Percentiles rank a stretch among this genome's conserved stretches.
These are phyloP conservation scores for Columba janthina DNA, from an alignment of 2,113 vertebrate species.

Conservation along the genomic window DNA sequence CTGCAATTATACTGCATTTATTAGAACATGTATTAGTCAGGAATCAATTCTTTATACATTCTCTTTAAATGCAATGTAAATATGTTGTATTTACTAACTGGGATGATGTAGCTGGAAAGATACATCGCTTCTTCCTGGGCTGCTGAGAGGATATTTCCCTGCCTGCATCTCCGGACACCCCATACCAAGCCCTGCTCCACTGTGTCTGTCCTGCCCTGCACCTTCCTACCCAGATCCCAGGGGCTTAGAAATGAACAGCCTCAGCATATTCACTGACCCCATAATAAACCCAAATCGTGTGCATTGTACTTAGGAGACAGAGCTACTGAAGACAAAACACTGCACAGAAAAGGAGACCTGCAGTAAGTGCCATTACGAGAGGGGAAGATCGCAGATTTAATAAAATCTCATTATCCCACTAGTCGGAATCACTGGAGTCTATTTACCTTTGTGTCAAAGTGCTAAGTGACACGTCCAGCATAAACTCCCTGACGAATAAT, in stretches of 20 bases:
- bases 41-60: not conserved
- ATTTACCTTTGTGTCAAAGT: slow-evolving; percentile 20
- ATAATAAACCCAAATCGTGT: not conserved
- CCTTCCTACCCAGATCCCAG: not conserved
- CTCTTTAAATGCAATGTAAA: not conserved
- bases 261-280: not conserved
- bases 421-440: not conserved
- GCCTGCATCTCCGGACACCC: not conserved
- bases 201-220: not conserved
- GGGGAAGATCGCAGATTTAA: not conserved
- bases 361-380: not conserved
- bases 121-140: not conserved
- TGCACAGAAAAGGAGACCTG: not conserved
- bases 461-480: not conserved
- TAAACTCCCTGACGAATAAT: not conserved
- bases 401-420: not conserved
- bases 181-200: not conserved
- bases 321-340: not conserved
- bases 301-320: not conserved
- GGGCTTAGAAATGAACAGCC: not conserved
- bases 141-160: not conserved
- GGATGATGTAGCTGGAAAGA: not conserved
- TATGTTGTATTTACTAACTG: not conserved
- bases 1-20: not conserved
- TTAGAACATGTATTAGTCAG: fast-evolving